Evolutionary conservation across 2,888 invertebrate species (phyloP).

Genomic region (Tolmerus cingulatus): DNA sequence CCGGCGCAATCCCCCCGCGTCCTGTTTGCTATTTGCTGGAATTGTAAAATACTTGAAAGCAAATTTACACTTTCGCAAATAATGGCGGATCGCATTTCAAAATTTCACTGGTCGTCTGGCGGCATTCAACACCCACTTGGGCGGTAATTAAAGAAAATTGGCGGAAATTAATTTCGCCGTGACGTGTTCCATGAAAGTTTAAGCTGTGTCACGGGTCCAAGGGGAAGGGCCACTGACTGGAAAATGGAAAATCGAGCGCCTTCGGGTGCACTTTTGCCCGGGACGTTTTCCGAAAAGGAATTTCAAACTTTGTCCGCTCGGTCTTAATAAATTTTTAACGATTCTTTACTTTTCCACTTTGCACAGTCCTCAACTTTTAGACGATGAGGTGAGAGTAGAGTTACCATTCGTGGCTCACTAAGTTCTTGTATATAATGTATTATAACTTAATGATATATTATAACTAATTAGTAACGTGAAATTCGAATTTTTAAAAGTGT

Average conservation of each 20-base stretch:
- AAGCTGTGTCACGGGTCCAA: neutral
- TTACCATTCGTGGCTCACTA: neutral
- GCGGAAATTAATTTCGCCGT: neutral
- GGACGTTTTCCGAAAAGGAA: neutral
- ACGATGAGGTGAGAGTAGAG: neutral
- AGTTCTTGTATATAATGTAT: no score
- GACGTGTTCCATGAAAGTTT: neutral
- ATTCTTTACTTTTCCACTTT: neutral
- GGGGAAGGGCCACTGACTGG: neutral
- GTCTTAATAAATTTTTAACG: neutral
- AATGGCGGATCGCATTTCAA: neutral
- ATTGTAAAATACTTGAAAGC: neutral
- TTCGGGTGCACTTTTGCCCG: neutral
- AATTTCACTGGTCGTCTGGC: neutral
- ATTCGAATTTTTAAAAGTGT: no score
- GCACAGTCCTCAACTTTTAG: neutral
- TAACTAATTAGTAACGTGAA: no score
- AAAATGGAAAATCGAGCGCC: neutral
- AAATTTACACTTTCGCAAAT: neutral
- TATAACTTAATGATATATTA: no score
- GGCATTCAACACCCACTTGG: neutral
- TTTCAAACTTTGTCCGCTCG: neutral
- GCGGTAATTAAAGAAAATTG: neutral
- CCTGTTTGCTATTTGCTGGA: neutral
- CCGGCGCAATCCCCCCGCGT: no score